Base-by-base conservation (phyloP, 2,113 vertebrate genomes). In the Anthoscopus minutus region DNA sequence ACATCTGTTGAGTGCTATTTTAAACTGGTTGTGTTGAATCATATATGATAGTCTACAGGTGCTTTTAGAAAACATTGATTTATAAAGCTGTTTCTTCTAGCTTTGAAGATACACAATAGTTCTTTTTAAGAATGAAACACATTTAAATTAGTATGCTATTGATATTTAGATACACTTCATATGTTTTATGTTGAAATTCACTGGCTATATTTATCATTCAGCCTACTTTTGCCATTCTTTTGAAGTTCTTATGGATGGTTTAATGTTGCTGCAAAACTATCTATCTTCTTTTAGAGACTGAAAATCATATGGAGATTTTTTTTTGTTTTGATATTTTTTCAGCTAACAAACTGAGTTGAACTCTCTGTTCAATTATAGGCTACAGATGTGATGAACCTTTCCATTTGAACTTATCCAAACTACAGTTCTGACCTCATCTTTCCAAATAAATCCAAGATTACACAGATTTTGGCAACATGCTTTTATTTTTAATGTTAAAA, bases 401-500 rank as follows among this genome's bases (percentile, higher is more conserved):
- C 66, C 38, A 66, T 47, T 62, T 1, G 0, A 47, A 53, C 44
- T 73, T 92, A 37, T 21, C 10, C 2, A 0, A 78, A 67, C 38
- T 62, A 56, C 37, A 91, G 45, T 61, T 92, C 85, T 96, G 86
- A 96, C 38, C 22, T 96, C 72, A 73, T 96, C 65, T 93, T 35
- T 85, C 78, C 27, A 83, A 84, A 65, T 50, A 30, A 76, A 86
- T 90, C 64, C 89, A 92, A 78, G 87, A 89, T 95, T 95, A 89
- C 48, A 78, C 15, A 94, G 31, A 91, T 92, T 96, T 94, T 97
- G 86, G 91, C 85, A 95, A 47, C 33, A 25, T 31, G 19, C 53
- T 88, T 93, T 89, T 73, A 93, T 90, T 94, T 60, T 94, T 94
- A 86, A 44, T 51, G 72, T 71, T 76, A 74, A 81, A 93, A 50